Conservation (phyloP, 2,797 vertebrate species). For the Emydoidea blandingii region DNA sequence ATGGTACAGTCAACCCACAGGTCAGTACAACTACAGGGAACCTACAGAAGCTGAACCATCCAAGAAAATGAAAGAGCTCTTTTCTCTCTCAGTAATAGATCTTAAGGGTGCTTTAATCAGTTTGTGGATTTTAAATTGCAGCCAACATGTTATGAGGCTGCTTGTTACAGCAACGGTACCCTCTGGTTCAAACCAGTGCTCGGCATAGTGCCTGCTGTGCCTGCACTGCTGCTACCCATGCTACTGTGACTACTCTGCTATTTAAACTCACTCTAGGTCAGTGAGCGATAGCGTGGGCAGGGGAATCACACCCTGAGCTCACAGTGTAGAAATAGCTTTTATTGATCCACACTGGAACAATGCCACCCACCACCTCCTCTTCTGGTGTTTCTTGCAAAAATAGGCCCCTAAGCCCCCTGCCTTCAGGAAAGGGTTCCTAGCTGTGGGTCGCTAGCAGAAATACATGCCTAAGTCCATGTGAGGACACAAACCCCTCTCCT, state of each 20-base stretch:
- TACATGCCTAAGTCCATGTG: background rate
- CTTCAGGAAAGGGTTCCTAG: background rate
- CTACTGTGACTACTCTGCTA: too few species aligned
- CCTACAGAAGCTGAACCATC: constrained; percentile 12
- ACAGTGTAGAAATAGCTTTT: too few species aligned
- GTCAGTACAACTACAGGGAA: constrained; percentile 26
- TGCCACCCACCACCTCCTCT: background rate
- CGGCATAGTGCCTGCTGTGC: too few species aligned
- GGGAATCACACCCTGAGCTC: too few species aligned
- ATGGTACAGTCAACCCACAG: constrained; percentile 1
- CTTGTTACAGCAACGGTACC: constrained; percentile 11
- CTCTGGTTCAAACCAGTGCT: background rate
- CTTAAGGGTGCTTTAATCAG: background rate
- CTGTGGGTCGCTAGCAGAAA: background rate
- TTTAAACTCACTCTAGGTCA: too few species aligned
- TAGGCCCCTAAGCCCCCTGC: background rate
- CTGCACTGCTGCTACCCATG: too few species aligned
- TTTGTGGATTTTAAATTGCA: constrained; percentile 40
- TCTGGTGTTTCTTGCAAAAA: background rate
- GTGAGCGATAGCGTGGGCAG: too few species aligned
- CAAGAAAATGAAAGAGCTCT: constrained; percentile 28
- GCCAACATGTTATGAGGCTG: constrained; percentile 25
- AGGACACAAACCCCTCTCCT: background rate
- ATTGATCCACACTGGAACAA: background rate
- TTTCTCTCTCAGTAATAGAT: constrained; percentile 14